Evolutionary conservation across 2,113 vertebrate genomes (phyloP).

Genomic region (Aepyceros melampus): DNA sequence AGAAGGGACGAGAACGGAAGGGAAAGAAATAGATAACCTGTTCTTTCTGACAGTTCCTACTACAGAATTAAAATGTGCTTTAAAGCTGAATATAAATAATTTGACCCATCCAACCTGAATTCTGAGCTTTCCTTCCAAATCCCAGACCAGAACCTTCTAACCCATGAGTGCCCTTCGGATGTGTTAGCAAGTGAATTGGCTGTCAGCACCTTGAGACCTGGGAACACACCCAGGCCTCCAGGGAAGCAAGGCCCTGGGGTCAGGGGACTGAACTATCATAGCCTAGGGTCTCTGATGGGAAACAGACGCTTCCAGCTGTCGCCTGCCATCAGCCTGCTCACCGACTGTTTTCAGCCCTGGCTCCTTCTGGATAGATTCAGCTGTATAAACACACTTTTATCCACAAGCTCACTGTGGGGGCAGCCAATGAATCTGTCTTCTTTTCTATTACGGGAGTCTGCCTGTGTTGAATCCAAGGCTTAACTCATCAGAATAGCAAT

Average conservation of each 20-base stretch:
- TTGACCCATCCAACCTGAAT: not conserved
- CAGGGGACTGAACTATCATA: not conserved
- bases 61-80: slow-evolving; percentile 23
- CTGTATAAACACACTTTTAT: slow-evolving; percentile 69
- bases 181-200: slow-evolving; percentile 39
- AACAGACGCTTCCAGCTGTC: slow-evolving; percentile 40
- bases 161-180: not conserved
- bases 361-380: slow-evolving; percentile 39
- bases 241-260: not conserved
- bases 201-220: slow-evolving; percentile 45
- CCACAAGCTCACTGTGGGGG: not conserved
- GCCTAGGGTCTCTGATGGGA: slow-evolving; percentile 35
- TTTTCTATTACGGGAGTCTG: slow-evolving; percentile 11
- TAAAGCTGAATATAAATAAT: not conserved
- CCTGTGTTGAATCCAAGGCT: not conserved
- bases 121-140: slow-evolving; percentile 9
- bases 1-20: fast-evolving
- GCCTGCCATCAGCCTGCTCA: slow-evolving; percentile 29
- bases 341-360: slow-evolving; percentile 21
- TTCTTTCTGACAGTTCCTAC: slow-evolving; percentile 14
- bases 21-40: not conserved
- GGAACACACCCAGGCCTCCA: not conserved
- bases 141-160: not conserved
- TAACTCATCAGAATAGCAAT: slow-evolving; percentile 58
- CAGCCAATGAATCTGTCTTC: slow-evolving; percentile 12